Evolutionary conservation across 2,797 vertebrate species (phyloP), one percentile per base, ranked within the genome.

Genomic region (Crocidura indochinensis): DNA sequence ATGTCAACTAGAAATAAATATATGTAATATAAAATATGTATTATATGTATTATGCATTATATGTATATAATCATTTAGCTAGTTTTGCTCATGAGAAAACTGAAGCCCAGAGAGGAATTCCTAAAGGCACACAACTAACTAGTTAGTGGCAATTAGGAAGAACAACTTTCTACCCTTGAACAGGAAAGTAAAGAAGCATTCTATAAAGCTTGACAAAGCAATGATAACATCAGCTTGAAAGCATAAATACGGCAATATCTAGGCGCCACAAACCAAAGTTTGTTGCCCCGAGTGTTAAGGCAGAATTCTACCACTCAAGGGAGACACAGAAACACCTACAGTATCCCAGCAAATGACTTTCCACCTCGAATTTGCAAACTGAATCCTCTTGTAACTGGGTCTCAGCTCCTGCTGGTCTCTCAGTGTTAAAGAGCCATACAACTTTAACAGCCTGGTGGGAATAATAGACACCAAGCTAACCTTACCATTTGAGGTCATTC

Each of bases 141-240:
- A 31, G 12, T 65, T 10, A 90, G 69, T 82, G 44, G 67, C 27
- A 27, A 20, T 67, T 92, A 46, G 26, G 74, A 27, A 38, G 7
- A 14, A 51, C 91, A 19, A 5, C 6, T 64, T 76, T 31, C 93
- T 65, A 76, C 92, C 67, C 86, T 51, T 60, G 73, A 0, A 71
- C 27, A 71, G 65, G 56, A 78, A 85, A 92, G 15, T 62, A 20
- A 17, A 88, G n/a, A 68, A 87, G 3, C 51, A 19, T 77, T 94
- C 68, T 86, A 88, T 53, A 82, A 91, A 93, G 94, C 14, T 85
- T 91, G 84, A 83, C n/a, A 81, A 95, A 60, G 90, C 80, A 12
- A n/a, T 44, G 27, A 60, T 29, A 84, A 56, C 12, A 91, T 69
- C 31, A 72, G 1, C 73, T 91, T 62, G 31, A 87, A 81, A 91